Evolutionary conservation across 2,888 invertebrate species (phyloP).

Genomic region (Watsonalla cultraria): DNA sequence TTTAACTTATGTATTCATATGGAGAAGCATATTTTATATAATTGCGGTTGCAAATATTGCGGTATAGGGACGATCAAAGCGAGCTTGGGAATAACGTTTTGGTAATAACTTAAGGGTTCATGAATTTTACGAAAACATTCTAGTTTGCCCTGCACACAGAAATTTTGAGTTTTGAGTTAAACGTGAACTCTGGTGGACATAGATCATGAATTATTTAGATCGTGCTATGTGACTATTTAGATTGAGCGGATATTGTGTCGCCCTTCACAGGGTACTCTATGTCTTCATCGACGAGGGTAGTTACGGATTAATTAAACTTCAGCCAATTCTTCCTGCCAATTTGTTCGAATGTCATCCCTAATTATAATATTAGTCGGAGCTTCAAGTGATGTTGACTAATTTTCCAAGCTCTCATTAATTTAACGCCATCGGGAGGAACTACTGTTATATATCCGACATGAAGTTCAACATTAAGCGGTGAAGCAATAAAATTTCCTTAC

Average conservation of each 20-base stretch:
- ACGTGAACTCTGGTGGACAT: too few relatives aligned
- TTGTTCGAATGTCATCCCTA: slow-evolving; percentile 6
- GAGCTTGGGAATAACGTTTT: too few relatives aligned
- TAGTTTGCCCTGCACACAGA: too few relatives aligned
- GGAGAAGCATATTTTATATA: too few relatives aligned
- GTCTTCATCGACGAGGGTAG: slow-evolving; percentile 24
- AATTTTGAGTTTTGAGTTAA: too few relatives aligned
- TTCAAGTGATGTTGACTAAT: slow-evolving; percentile 2
- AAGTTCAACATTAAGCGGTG: too few relatives aligned
- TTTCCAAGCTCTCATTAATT: background rate
- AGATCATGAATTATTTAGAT: background rate
- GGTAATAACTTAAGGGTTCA: too few relatives aligned
- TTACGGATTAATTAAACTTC: slow-evolving; percentile 28
- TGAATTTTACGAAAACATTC: too few relatives aligned
- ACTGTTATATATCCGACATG: background rate
- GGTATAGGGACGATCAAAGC: too few relatives aligned
- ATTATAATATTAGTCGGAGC: background rate
- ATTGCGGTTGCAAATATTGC: too few relatives aligned
- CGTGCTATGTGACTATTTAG: background rate
- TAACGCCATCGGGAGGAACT: background rate
- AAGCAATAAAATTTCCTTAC: too few relatives aligned
- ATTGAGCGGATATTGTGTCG: background rate
- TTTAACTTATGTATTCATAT: background rate
- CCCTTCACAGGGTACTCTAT: slow-evolving; percentile 15
- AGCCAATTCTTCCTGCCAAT: slow-evolving; percentile 11